These are phyloP conservation scores for Meta bourneti DNA, from an alignment of 2,888 invertebrate species.

Conservation along the genomic window DNA sequence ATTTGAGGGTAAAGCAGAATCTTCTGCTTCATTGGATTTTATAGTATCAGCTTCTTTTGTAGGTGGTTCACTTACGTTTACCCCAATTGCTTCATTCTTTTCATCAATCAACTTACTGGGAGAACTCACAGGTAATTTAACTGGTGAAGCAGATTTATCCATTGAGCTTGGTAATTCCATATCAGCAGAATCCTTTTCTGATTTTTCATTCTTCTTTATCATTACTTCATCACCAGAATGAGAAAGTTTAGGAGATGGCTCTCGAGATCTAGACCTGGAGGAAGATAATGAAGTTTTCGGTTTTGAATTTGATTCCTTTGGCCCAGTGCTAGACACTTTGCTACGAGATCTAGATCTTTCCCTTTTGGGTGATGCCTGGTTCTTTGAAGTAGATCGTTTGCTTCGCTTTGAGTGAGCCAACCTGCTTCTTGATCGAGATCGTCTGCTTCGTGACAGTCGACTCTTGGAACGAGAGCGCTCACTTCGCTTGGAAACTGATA, in stretches of 20 bases:
- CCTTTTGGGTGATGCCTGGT: constrained; percentile 22
- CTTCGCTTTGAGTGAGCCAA: constrained; percentile 26
- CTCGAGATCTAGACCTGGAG: constrained; percentile 59
- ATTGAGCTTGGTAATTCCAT: neutral
- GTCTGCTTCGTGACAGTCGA: constrained; percentile 28
- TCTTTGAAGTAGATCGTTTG: constrained; percentile 42
- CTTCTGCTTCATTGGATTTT: constrained; percentile 15
- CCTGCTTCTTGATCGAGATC: constrained; percentile 40
- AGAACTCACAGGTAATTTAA: neutral
- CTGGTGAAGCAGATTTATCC: neutral
- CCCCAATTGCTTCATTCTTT: neutral
- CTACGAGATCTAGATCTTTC: constrained; percentile 50
- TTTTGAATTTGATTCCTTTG: constrained; percentile 28
- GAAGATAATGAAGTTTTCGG: constrained; percentile 29
- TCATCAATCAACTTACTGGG: neutral
- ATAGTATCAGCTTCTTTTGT: neutral
- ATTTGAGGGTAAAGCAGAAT: neutral
- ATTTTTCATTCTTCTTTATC: constrained; percentile 14
- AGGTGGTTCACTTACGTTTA: neutral
- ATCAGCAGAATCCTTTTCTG: neutral
- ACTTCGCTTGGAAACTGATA: constrained; percentile 50
- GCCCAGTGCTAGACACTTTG: constrained; percentile 3
- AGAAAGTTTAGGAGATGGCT: constrained; percentile 25
- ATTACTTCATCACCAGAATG: constrained; percentile 28
- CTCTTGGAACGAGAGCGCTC: constrained; percentile 62